phyloP scores from a whole-genome alignment of 2,113 vertebrate genomes.

The Nyctibius bracteatus region DNA sequence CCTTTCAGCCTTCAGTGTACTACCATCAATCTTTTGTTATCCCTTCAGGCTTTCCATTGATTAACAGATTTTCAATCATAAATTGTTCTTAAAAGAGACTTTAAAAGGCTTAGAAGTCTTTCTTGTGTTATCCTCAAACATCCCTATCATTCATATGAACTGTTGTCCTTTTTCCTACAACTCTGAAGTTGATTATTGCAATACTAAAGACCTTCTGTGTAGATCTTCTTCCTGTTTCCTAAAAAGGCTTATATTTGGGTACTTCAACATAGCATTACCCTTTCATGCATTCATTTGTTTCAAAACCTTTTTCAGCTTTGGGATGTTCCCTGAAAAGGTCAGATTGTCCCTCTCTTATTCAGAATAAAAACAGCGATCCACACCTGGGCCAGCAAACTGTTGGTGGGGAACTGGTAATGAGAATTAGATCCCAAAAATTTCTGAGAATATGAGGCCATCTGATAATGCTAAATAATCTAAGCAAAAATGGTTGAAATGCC shows the following conservation, averaged over 20 bases:
- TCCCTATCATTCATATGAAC: background rate
- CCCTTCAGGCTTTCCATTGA: slow-evolving; percentile 14
- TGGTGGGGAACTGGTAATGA: background rate
- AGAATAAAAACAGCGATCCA: background rate
- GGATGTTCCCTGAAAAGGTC: background rate
- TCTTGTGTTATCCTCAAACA: background rate
- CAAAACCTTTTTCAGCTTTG: background rate
- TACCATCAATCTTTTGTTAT: background rate
- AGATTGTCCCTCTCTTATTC: background rate
- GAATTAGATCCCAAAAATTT: background rate
- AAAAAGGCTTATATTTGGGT: background rate
- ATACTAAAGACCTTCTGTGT: background rate
- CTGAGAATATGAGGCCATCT: background rate
- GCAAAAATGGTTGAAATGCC: background rate
- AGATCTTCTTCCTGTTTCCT: background rate
- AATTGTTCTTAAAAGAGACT: too few relatives aligned
- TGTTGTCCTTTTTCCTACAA: background rate
- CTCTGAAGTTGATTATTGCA: background rate
- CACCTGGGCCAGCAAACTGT: background rate
- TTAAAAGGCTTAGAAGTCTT: background rate
- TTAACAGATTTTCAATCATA: background rate
- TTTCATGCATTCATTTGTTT: background rate
- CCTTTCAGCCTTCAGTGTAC: background rate
- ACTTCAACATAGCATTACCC: background rate
- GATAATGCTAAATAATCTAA: background rate